These are phyloP conservation scores for Theropithecus gelada DNA, from an alignment of 2,113 vertebrate species.

Conservation along the genomic window DNA sequence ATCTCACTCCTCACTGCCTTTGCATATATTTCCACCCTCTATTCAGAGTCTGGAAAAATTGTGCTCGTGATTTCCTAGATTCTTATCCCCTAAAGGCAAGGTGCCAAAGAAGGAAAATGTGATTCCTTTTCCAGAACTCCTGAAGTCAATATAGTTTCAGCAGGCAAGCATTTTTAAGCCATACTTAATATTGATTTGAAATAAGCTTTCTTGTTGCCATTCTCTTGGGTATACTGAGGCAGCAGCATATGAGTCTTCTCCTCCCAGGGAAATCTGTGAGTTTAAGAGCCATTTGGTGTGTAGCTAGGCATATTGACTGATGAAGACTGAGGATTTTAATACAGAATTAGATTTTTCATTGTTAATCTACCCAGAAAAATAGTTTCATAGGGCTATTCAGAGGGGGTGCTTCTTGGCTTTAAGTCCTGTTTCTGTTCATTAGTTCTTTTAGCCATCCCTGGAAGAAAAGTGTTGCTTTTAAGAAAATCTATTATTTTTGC, in stretches of 20 bases:
- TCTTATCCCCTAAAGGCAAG: conserved; percentile 41
- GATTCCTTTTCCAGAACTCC: conserved; percentile 49
- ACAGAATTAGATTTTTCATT: background rate
- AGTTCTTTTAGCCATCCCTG: background rate
- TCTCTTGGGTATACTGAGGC: background rate
- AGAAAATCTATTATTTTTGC: background rate
- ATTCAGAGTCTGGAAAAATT: conserved; percentile 45
- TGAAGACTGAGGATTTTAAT: conserved; percentile 25
- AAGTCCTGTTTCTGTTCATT: background rate
- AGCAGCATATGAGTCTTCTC: background rate
- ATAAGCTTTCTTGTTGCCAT: background rate
- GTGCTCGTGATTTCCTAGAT: conserved; percentile 2
- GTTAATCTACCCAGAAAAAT: background rate
- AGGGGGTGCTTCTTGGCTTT: background rate
- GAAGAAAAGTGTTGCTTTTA: background rate
- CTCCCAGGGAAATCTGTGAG: background rate
- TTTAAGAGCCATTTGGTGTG: background rate
- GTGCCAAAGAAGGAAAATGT: conserved; percentile 41
- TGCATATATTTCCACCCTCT: background rate
- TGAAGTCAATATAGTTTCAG: conserved; percentile 20
- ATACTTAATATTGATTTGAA: background rate
- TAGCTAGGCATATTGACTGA: background rate
- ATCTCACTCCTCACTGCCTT: conserved; percentile 15
- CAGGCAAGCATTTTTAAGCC: conserved; percentile 16
- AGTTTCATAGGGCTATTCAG: background rate